Percentiles rank a stretch among this genome's conserved stretches.
These are phyloP conservation scores for Ceyx melanurus DNA, from an alignment of 2,113 vertebrate species.

Conservation along the genomic window DNA sequence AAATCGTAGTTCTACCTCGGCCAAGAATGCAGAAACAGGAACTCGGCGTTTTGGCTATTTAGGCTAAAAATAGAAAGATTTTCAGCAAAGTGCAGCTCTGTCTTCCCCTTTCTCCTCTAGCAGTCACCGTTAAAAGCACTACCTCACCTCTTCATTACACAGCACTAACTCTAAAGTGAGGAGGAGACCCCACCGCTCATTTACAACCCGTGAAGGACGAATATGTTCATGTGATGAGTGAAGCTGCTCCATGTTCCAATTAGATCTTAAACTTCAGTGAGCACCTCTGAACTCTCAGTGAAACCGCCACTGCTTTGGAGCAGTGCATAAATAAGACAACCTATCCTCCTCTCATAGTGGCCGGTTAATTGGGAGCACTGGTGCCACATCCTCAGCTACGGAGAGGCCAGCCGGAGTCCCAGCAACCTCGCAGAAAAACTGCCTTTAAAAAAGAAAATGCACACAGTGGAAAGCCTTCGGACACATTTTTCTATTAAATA, in stretches of 20 bases:
- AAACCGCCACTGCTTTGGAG: not conserved
- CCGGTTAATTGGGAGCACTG: not conserved
- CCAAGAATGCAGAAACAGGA: not conserved
- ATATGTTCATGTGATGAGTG: not conserved
- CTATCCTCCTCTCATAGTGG: not conserved
- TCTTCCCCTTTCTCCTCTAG: not conserved
- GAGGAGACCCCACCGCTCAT: rapidly evolving
- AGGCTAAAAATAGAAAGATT: not conserved
- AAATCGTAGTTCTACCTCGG: not conserved
- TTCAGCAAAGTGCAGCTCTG: not conserved
- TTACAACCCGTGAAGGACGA: not conserved
- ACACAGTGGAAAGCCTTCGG: not conserved
- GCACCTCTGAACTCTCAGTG: not conserved
- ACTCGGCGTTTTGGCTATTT: not conserved
- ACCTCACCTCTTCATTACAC: not conserved
- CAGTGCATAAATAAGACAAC: not conserved
- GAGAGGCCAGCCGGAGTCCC: not conserved
- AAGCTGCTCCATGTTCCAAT: not conserved
- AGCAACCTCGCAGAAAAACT: not conserved
- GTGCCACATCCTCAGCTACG: not conserved
- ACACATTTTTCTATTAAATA: not conserved
- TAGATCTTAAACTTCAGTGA: not conserved
- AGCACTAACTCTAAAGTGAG: rapidly evolving
- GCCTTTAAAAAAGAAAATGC: not conserved
- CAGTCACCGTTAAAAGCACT: not conserved